phyloP scores from a whole-genome alignment of 1,140 invertebrate species.

The Drosophila nasuta region DNA sequence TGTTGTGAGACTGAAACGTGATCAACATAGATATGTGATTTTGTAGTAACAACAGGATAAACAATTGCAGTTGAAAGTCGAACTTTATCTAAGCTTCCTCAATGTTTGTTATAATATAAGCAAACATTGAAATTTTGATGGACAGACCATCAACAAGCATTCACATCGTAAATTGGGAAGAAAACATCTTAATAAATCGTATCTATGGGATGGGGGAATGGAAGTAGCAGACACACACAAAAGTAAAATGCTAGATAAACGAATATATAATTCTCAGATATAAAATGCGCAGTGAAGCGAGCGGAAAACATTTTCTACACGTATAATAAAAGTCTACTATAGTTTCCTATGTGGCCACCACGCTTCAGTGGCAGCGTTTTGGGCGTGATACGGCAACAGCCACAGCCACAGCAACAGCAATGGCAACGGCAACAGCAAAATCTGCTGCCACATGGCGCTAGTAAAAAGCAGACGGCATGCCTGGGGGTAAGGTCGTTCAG shows the following conservation, averaged over 20 bases:
- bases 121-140: not conserved
- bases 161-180: conserved; percentile 3
- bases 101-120: not conserved
- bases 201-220: conserved; percentile 22
- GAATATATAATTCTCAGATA: conserved; percentile 61
- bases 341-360: conserved; percentile 27
- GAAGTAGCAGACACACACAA: conserved; percentile 38
- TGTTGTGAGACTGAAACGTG: too few relatives aligned
- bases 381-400: conserved; percentile 59
- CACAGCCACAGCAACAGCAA: conserved; percentile 2
- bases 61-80: too few relatives aligned
- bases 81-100: not conserved
- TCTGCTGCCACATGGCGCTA: conserved; percentile 61
- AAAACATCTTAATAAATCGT: conserved; percentile 65
- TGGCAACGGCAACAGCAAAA: not conserved
- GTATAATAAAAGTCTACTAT: not conserved
- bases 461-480: conserved; percentile 17
- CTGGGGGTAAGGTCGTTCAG: conserved; percentile 72
- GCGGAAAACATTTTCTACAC: conserved; percentile 24
- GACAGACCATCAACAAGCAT: conserved; percentile 8
- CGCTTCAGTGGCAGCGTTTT: conserved; percentile 72
- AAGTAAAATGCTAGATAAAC: conserved; percentile 2
- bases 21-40: too few relatives aligned
- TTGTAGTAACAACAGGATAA: too few relatives aligned
- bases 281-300: conserved; percentile 76